A percentile compares a stretch with the other conserved stretches of the same genome.
Evolutionary conservation across 2,797 vertebrate species (phyloP).

Genomic region (Tenualosa ilisha): DNA sequence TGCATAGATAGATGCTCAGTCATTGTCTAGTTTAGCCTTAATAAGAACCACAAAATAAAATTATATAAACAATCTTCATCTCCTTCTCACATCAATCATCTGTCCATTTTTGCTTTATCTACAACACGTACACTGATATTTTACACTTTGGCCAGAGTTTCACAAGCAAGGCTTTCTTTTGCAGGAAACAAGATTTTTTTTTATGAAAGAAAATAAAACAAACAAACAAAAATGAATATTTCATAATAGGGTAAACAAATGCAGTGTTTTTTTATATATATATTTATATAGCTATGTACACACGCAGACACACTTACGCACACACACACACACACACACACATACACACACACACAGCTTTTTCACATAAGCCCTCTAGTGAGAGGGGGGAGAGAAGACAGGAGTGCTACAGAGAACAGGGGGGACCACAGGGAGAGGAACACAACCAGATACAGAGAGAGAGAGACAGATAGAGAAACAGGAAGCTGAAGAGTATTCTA

Average conservation of each 20-base stretch:
- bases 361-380: conserved; percentile 14
- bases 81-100: conserved; percentile 48
- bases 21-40: conserved; percentile 67
- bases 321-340: conserved; percentile 28
- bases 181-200: conserved; percentile 39
- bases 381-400: background rate
- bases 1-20: conserved; percentile 87
- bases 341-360: conserved; percentile 20
- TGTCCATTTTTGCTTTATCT: conserved; percentile 69
- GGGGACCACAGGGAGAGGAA: background rate
- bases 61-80: conserved; percentile 54
- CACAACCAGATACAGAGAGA: background rate
- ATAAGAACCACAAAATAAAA: conserved; percentile 57
- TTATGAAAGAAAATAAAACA: conserved; percentile 57
- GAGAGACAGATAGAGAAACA: background rate
- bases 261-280: conserved; percentile 51
- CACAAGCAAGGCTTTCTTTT: conserved; percentile 68
- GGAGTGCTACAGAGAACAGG: conserved; percentile 17
- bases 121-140: conserved; percentile 73
- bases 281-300: conserved; percentile 61
- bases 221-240: conserved; percentile 67
- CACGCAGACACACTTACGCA: conserved; percentile 42
- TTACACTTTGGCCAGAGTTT: conserved; percentile 86
- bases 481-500: background rate
- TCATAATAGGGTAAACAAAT: conserved; percentile 72